Base-by-base conservation (phyloP, 1,140 invertebrate species). In the Cylas formicarius region DNA sequence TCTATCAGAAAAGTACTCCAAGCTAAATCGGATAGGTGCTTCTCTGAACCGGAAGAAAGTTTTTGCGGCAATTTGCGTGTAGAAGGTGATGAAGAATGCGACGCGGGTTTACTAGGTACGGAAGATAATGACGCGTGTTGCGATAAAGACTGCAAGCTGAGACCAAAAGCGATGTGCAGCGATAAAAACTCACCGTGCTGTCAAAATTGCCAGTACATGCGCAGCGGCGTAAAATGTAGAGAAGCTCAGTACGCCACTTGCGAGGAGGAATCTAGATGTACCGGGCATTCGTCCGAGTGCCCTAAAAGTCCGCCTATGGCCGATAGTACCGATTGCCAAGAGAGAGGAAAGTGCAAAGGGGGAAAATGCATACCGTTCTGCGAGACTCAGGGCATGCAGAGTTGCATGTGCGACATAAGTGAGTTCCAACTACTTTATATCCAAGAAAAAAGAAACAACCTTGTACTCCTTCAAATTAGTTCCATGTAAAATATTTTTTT, bases 151-250 rank as follows among this genome's bases (percentile, higher is more conserved):
- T 96, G 91, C 61, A 89, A 89, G 66, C 65, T 96, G 10, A 75
- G 88, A 27, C 77, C 82, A 61, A 84, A 84, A 20, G 88, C 88
- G 13, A 81, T 86, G 47, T 94, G 90, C 74, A 89, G 89, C 64
- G 92, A 96, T 66, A 90, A 90, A 62, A 96, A 97, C 66, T 91
- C 90, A 1, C 89, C 87, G 0, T 97, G 93, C 63, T 97, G 93
- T 59, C 80, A 86, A 63, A 81, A 83, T 52, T 96, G 92, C 59
- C 78, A 86, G 55, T 90, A 81, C 56, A 89, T 93, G 75, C 72
- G 78, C 43, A 70, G 74, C 5, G 82, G 81, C 0, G 73, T 83
- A 5, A 86, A 90, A 58, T 96, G 92, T 60, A 76, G 89, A 13
- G 86, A 90, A 53, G 86, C 86, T 0, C 86, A 90, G 59, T 82